phyloP scores from a whole-genome alignment of 30 jellyfish, hydroid and myxozoan genomes.

The Cassiopea xamachana region DNA sequence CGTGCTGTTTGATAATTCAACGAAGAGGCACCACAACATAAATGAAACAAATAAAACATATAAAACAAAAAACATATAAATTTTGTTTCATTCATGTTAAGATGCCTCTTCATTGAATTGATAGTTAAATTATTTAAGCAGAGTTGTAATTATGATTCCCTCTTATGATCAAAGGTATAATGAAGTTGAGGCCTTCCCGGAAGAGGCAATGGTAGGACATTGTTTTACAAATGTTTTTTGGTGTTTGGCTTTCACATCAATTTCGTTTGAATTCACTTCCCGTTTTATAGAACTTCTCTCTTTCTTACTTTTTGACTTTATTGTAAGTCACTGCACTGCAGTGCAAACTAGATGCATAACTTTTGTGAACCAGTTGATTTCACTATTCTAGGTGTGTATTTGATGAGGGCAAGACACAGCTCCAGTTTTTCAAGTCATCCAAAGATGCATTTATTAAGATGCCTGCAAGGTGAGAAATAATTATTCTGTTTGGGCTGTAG shows the following conservation, averaged over 20 bases:
- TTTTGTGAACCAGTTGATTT: background rate
- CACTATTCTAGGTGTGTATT: slow-evolving; percentile 42
- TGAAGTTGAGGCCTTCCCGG: slow-evolving; percentile 34
- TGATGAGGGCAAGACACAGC: slow-evolving; percentile 48
- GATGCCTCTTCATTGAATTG: background rate
- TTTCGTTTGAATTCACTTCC: background rate
- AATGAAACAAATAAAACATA: too few relatives aligned
- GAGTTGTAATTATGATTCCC: background rate
- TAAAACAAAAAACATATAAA: too few relatives aligned
- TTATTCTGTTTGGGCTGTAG: background rate
- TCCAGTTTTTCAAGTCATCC: slow-evolving; percentile 58
- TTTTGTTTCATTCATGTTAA: too few relatives aligned
- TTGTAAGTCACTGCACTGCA: too few relatives aligned
- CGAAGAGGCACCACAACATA: too few relatives aligned
- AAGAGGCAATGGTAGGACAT: slow-evolving; percentile 35
- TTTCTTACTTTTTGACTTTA: too few relatives aligned
- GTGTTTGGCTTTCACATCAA: background rate
- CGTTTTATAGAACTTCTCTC: too few relatives aligned
- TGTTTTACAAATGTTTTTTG: background rate
- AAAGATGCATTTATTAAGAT: slow-evolving; percentile 60
- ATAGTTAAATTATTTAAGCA: background rate
- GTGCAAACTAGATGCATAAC: too few relatives aligned
- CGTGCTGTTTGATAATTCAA: too few relatives aligned
- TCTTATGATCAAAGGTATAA: slow-evolving; percentile 1
- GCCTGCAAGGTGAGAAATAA: slow-evolving; percentile 48